Evolutionary conservation across 2,797 vertebrate genomes (phyloP).

Genomic region (Oreochromis grahami): DNA sequence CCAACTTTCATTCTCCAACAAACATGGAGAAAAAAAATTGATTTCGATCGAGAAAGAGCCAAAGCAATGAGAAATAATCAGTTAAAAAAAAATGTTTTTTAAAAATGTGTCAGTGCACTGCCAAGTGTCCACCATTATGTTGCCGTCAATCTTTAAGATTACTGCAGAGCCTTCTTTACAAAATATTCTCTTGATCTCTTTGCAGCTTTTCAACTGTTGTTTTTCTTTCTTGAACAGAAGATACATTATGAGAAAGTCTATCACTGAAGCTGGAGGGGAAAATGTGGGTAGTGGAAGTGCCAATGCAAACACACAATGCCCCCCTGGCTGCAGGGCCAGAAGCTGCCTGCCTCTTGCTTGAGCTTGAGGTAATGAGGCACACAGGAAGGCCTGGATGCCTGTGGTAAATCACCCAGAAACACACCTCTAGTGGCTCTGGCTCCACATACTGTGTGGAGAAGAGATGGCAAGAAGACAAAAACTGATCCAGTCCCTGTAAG

Average conservation of each 20-base stretch:
- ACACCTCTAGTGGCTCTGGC: conserved; percentile 50
- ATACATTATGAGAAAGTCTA: conserved; percentile 45
- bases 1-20: not conserved
- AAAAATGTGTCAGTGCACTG: not conserved
- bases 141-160: not conserved
- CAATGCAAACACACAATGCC: conserved; percentile 65
- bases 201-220: conserved; percentile 13
- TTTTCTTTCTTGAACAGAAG: conserved; percentile 48
- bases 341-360: conserved; percentile 49
- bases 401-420: conserved; percentile 71
- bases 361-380: conserved; percentile 65
- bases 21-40: not conserved
- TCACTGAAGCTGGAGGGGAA: conserved; percentile 45
- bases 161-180: not conserved
- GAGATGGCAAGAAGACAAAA: conserved; percentile 37
- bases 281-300: conserved; percentile 45
- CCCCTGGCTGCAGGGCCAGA: conserved; percentile 47
- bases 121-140: not conserved
- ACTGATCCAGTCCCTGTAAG: conserved; percentile 27
- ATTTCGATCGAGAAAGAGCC: not conserved
- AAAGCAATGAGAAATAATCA: not conserved
- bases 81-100: not conserved
- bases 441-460: conserved; percentile 10
- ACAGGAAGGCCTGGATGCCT: conserved; percentile 65
- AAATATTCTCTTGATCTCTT: conserved; percentile 14